Evolutionary conservation across 1,140 invertebrate genomes (phyloP).

Genomic region (Drosophila persimilis): DNA sequence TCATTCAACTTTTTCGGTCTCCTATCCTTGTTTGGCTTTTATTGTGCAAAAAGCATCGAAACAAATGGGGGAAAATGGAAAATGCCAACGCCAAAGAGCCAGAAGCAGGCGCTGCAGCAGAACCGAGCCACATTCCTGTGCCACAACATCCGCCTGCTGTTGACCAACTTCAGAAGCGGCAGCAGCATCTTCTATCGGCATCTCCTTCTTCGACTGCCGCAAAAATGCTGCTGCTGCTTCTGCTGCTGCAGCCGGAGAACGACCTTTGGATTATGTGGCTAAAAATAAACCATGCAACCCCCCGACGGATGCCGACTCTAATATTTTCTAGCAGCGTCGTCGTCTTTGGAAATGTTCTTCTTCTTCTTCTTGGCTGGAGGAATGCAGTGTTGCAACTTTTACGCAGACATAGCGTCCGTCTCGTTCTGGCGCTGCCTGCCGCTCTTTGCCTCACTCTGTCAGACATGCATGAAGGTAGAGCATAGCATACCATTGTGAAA

Average conservation of each 20-base stretch:
- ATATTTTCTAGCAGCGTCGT: conserved; percentile 64
- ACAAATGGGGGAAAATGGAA: conserved; percentile 24
- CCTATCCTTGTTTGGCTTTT: conserved; percentile 15
- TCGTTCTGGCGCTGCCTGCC: conserved; percentile 4
- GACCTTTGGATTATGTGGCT: conserved; percentile 77
- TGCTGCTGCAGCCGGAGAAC: conserved; percentile 56
- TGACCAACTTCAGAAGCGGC: conserved; percentile 50
- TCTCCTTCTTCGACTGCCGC: conserved; percentile 21
- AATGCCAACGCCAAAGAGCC: conserved; percentile 17
- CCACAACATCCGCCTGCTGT: conserved; percentile 36
- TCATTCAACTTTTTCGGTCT: conserved; percentile 38
- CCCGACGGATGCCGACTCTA: conserved; percentile 52
- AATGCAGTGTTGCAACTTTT: conserved; percentile 81
- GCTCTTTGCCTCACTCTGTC: neutral
- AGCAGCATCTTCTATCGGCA: conserved; percentile 22
- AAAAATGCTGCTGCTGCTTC: conserved; percentile 44
- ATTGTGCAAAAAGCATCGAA: conserved; percentile 40
- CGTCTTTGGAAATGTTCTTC: conserved; percentile 31
- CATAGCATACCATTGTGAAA: conserved; percentile 68
- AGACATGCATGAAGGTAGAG: conserved; percentile 3
- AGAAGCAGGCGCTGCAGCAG: conserved; percentile 20
- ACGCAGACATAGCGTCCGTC: conserved; percentile 9
- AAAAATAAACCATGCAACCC: conserved; percentile 70
- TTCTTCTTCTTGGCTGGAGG: conserved; percentile 55
- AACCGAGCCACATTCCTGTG: conserved; percentile 46